Base-by-base conservation (phyloP, 2,797 vertebrate species). In the Poliocrania exsul region DNA sequence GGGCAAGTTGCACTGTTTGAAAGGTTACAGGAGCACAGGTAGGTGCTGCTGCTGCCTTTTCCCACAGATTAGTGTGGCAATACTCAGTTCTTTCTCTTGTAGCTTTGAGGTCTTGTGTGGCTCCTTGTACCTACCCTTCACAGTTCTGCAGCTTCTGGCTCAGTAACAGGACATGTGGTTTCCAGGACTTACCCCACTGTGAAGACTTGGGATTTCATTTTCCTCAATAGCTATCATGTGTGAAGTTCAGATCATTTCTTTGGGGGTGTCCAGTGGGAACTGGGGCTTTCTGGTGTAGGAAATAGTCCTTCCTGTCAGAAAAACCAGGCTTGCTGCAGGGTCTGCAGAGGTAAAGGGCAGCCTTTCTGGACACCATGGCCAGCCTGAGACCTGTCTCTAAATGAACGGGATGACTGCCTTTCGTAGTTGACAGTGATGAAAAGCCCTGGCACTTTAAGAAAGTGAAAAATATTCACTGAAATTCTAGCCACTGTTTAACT, bases 161-260 rank as follows among this genome's bases (percentile, higher is more conserved):
- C 2, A 0, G 40, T 37, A 57, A 13, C 0, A 17, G 62, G 17
- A 31, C 0, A 1, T 9, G 8, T 0, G 3, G 9, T 42, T 88
- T 53, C 10, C 21, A 13, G 35, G 24, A 58, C 20, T 66, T 50
- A 47, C 19, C 17, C 21, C 0, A 0, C n/a, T 54, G 14, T 21
- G 28, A 67, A 75, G 16, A 24, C 10, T 29, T 53, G 28, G 35
- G 28, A 11, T 56, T 74, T 90, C 47, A 40, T 85, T 90, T 78
- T 61, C 17, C 28, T 94, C 23, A 6, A 11, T 12, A 54, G 11
- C 23, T 58, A 3, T 53, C 19, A 21, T 0, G 0, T 42, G n/a
- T 0, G 0, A 33, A 65, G 14, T 67, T 69, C 29, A 51, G 28
- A 26, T 71, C 0, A 2, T 56, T 70, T 82, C 56, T 8, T 25